Base-by-base conservation (phyloP, 2,797 vertebrate species). In the Liparis tanakae region DNA sequence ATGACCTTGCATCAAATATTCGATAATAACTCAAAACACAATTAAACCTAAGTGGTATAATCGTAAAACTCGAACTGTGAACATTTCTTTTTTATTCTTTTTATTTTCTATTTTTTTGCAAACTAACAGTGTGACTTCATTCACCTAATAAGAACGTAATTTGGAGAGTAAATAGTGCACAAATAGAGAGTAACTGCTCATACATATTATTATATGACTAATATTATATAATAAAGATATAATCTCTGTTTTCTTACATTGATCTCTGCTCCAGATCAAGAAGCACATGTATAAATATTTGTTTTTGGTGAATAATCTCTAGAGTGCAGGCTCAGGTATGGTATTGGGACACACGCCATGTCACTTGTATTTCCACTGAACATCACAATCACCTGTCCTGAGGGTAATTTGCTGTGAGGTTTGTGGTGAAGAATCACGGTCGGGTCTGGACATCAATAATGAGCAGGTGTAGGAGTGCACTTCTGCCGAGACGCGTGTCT, bases 391-490 rank as follows among this genome's bases (percentile, higher is more conserved):
- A 93, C 88, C 89, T 91, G 90, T 86, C 82, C 82, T 71, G 79
- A 84, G 87, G 77, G 85, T 92, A 93, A 93, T 92, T 92, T 89
- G 81, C 80, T 83, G 85, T 88, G 85, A 87, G 93, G 83, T 88
- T 92, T 91, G 93, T 81, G 92, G 93, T 93, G 61, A 88, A 76
- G 70, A 82, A 73, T 76, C 82, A 33, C 37, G 62, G 71, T 66
- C 44, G 79, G 80, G 76, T 86, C 80, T 80, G 82, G 87, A 90
- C 93, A 94, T 93, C 90, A 93, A 92, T 95, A 95, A 95, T 95
- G 94, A 95, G 94, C 93, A 93, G 93, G 91, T 94, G 92, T 87
- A 93, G 90, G 89, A 93, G 93, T 91, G 92, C 89, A 86, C 93
- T 93, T 89, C 92, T 84, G 85, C 89, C 77, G 64, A 85, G 90